Conservation (phyloP, 2,113 vertebrate genomes). For the Columbina picui region DNA sequence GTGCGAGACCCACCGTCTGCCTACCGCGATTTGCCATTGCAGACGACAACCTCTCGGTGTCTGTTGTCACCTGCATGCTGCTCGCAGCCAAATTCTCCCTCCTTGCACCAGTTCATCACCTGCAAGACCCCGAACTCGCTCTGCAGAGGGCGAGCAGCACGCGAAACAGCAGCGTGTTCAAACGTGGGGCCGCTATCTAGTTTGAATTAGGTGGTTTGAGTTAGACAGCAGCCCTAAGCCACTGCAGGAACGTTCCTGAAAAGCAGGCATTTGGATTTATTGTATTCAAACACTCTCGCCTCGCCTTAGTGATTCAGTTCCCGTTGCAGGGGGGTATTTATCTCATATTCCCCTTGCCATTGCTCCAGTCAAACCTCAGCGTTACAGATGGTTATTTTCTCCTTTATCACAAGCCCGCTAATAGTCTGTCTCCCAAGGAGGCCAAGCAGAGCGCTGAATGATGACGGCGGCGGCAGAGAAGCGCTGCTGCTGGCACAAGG, state of each 20-base stretch:
- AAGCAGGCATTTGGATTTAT: neutral
- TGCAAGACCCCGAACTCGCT: neutral
- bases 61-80: fast-evolving
- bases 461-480: neutral
- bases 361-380: slow-evolving; percentile 16
- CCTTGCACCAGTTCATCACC: neutral
- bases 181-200: neutral
- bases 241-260: neutral
- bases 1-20: slow-evolving; percentile 59
- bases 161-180: neutral
- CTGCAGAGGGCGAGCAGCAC: neutral
- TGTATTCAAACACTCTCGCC: neutral
- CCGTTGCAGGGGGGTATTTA: neutral
- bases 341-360: neutral
- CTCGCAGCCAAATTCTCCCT: too few relatives aligned
- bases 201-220: neutral
- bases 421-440: neutral
- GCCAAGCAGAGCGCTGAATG: neutral
- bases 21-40: neutral
- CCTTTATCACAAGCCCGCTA: neutral
- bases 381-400: slow-evolving; percentile 11
- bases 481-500: fast-evolving
- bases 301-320: neutral
- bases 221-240: neutral
- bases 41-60: neutral